Conservation (phyloP, 2,797 vertebrate genomes). For the Erethizon dorsatum region DNA sequence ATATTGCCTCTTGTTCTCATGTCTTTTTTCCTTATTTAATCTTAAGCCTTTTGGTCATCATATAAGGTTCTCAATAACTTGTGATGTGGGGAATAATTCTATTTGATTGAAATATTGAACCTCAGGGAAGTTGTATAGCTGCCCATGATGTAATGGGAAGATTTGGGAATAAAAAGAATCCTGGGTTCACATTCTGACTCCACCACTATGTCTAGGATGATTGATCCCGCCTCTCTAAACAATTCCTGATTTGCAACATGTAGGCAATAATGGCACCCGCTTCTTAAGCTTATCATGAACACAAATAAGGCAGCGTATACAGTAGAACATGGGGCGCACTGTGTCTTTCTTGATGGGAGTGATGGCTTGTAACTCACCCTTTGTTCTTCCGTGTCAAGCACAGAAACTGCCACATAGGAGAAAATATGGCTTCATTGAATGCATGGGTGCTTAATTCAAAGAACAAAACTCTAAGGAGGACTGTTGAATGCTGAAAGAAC, state of each 20-base stretch:
- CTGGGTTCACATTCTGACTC: neutral
- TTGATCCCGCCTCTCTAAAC: neutral
- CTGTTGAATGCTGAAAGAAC: neutral
- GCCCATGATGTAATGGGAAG: neutral
- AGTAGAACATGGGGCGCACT: neutral
- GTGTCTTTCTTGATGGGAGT: neutral
- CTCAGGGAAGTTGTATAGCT: neutral
- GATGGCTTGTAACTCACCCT: neutral
- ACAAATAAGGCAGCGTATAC: neutral
- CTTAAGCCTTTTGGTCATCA: neutral
- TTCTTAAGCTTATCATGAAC: neutral
- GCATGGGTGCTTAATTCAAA: neutral
- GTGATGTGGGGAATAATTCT: neutral
- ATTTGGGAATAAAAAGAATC: neutral
- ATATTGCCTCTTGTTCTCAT: neutral
- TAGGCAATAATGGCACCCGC: neutral
- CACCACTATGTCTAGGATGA: neutral
- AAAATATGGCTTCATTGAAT: neutral
- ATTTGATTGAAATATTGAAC: neutral
- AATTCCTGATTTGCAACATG: neutral
- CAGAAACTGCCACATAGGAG: neutral
- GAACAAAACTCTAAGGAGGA: neutral
- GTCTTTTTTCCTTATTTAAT: neutral
- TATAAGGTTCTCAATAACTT: neutral
- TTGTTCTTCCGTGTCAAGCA: neutral